Percentiles rank a stretch among this genome's conserved stretches.
Conservation (phyloP, 2,113 vertebrate genomes). For the Leucopsar rothschildi region DNA sequence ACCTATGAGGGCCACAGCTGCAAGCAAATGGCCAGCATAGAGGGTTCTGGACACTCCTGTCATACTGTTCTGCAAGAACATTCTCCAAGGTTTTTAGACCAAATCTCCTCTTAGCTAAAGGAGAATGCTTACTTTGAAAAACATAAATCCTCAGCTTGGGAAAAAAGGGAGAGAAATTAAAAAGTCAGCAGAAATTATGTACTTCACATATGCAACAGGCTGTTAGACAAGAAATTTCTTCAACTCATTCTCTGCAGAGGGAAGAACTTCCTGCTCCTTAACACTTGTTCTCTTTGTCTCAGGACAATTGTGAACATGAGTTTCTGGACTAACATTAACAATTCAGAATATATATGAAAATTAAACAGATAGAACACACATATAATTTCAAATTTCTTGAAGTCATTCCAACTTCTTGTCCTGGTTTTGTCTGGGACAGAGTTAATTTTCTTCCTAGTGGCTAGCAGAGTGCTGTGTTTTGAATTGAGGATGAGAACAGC, state of each 20-base stretch:
- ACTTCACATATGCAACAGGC: background rate
- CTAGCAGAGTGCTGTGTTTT: background rate
- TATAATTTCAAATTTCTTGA: background rate
- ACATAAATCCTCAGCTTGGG: background rate
- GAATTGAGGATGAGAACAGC: background rate
- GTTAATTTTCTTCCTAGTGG: background rate
- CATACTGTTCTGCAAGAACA: background rate
- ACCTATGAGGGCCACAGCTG: background rate
- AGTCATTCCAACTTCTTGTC: background rate
- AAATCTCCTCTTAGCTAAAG: background rate
- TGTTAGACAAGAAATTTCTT: background rate
- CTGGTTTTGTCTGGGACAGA: background rate
- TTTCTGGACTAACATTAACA: background rate
- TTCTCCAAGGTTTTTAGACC: background rate
- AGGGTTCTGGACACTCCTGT: background rate
- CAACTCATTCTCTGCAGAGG: background rate
- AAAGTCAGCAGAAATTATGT: background rate
- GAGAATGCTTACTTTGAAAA: background rate
- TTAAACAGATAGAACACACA: background rate
- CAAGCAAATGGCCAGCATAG: background rate
- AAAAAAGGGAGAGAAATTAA: fast-evolving
- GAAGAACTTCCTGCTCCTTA: background rate
- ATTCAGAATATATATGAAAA: background rate
- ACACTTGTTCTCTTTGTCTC: background rate
- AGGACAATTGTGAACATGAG: background rate